Evolutionary conservation across 2,888 invertebrate species (phyloP).

Genomic region (Dicyrtomina minuta): DNA sequence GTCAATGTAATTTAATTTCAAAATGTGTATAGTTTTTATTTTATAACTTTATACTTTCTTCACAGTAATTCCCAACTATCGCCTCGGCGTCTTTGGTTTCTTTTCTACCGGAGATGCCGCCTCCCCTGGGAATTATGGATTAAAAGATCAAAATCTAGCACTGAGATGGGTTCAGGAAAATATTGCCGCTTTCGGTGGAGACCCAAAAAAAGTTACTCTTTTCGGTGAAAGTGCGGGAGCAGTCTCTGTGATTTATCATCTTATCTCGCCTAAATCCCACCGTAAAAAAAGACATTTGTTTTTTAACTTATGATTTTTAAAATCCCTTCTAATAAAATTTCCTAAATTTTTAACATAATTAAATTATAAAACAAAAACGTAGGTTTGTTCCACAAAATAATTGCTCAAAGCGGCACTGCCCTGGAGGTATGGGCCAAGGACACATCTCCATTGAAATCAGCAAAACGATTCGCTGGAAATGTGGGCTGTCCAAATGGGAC

Average conservation of each 20-base stretch:
- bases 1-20: too few species aligned
- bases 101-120: slow-evolving; percentile 32
- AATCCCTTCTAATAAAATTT: too few species aligned
- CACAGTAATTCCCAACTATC: slow-evolving; percentile 23
- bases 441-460: background rate
- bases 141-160: slow-evolving; percentile 28
- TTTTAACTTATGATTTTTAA: too few species aligned
- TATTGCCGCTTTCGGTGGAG: slow-evolving; percentile 28
- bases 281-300: too few species aligned
- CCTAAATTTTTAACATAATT: slow-evolving; percentile 26
- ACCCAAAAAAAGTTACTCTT: slow-evolving; percentile 6
- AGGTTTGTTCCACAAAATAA: slow-evolving; percentile 41
- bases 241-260: background rate
- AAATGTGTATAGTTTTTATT: background rate
- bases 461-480: background rate
- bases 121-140: slow-evolving; percentile 32
- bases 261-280: slow-evolving; percentile 19
- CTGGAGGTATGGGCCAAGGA: too few species aligned
- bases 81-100: slow-evolving; percentile 29
- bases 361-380: background rate
- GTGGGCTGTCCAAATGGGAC: background rate
- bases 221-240: slow-evolving; percentile 32
- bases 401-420: slow-evolving; percentile 40
- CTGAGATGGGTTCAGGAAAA: slow-evolving; percentile 33
- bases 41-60: background rate